Evolutionary conservation across 2,888 invertebrate species (phyloP).

Genomic region (Plebejus melissa): DNA sequence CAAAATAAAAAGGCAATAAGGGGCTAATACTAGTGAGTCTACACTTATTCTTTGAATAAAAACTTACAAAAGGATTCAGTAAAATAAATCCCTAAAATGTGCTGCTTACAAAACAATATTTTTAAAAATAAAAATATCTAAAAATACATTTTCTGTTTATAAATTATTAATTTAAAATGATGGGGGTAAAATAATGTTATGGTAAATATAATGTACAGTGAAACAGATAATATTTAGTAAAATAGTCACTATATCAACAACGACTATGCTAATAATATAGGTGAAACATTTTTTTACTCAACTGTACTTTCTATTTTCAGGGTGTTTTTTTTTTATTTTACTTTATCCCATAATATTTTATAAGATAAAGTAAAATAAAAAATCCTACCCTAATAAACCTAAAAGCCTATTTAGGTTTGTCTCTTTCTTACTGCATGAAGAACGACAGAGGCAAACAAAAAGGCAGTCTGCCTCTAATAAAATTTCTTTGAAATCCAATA

Average conservation of each 20-base stretch:
- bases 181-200: neutral
- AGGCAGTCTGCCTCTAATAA: too few species aligned
- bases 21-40: neutral
- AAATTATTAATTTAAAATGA: conserved; percentile 2
- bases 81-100: neutral
- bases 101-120: neutral
- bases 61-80: neutral
- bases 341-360: neutral
- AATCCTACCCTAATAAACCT: too few species aligned
- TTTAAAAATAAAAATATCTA: neutral
- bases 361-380: too few species aligned
- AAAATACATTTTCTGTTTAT: neutral
- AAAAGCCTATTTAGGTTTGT: neutral
- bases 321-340: neutral
- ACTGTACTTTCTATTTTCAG: neutral
- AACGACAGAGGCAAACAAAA: neutral
- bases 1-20: conserved; percentile 8
- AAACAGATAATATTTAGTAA: conserved; percentile 21
- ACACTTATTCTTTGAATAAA: neutral
- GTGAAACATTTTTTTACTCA: conserved; percentile 4
- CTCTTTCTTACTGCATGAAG: neutral
- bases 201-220: conserved; percentile 27
- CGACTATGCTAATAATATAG: conserved; percentile 1
- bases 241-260: conserved; percentile 23
- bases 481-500: neutral